phyloP scores from a whole-genome alignment of 2,888 invertebrate genomes.

The Acleris cristana region DNA sequence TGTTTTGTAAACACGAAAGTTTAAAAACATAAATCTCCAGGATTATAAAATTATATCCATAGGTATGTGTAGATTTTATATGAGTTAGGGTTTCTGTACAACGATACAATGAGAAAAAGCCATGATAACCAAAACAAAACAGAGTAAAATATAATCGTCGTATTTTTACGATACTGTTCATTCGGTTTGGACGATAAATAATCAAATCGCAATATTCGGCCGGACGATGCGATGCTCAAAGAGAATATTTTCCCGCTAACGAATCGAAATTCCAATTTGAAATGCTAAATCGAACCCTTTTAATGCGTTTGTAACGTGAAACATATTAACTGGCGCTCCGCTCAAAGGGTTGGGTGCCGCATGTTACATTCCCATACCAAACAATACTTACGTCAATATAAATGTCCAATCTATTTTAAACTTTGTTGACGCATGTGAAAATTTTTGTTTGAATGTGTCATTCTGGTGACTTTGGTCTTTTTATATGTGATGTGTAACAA shows the following conservation, averaged over 20 bases:
- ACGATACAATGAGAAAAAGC: background rate
- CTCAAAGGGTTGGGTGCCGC: background rate
- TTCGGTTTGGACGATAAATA: constrained; percentile 25
- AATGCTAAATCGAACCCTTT: constrained; percentile 24
- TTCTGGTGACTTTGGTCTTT: background rate
- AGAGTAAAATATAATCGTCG: background rate
- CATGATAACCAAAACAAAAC: background rate
- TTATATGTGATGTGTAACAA: background rate
- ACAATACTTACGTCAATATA: background rate
- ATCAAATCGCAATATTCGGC: constrained; percentile 23
- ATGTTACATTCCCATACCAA: background rate
- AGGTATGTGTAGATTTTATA: too few relatives aligned
- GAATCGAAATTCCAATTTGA: constrained; percentile 24
- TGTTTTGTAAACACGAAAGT: too few relatives aligned
- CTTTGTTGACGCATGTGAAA: background rate
- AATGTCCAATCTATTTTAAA: background rate
- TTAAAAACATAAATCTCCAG: too few relatives aligned
- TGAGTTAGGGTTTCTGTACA: too few relatives aligned
- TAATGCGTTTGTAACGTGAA: constrained; percentile 13
- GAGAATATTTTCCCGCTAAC: constrained; percentile 24
- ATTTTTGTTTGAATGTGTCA: background rate
- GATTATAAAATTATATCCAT: too few relatives aligned
- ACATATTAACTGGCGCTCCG: constrained; percentile 5
- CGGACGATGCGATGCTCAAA: constrained; percentile 16
- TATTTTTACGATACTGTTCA: background rate